phyloP scores from a whole-genome alignment of 2,888 invertebrate genomes.

The Parnassius glacialis region DNA sequence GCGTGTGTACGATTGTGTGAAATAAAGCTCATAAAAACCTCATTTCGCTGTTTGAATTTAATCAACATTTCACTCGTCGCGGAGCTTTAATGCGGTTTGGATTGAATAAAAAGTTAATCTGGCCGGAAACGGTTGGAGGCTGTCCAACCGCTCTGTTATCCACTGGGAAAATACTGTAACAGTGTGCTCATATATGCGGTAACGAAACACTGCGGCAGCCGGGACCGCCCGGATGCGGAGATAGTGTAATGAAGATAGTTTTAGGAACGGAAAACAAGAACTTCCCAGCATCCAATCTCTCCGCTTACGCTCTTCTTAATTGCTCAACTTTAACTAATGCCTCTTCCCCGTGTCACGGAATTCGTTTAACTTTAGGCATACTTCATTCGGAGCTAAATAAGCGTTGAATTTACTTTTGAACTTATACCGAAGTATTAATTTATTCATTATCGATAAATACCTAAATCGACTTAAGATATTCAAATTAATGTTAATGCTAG shows the following conservation, averaged over 20 bases:
- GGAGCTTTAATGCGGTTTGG: constrained; percentile 35
- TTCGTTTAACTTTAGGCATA: constrained; percentile 65
- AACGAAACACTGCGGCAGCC: constrained; percentile 35
- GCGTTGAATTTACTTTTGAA: constrained; percentile 22
- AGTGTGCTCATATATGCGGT: constrained; percentile 34
- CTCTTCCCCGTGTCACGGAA: constrained; percentile 59
- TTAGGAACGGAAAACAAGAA: constrained; percentile 70
- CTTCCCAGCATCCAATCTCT: constrained; percentile 69
- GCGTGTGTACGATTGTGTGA: constrained; percentile 61
- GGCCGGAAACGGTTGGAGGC: constrained; percentile 51
- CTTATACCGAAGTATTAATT: constrained; percentile 19
- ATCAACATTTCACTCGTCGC: constrained; percentile 28
- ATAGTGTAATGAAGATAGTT: constrained; percentile 75
- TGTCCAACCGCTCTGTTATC: constrained; percentile 58
- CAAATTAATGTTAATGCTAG: too few species aligned
- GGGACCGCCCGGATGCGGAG: constrained; percentile 48
- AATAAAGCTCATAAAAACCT: constrained; percentile 40
- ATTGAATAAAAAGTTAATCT: constrained; percentile 42
- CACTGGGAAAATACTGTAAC: constrained; percentile 26
- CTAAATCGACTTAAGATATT: constrained; percentile 1
- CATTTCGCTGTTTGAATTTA: constrained; percentile 27
- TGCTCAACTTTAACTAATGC: constrained; percentile 71
- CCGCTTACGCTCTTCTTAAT: constrained; percentile 72
- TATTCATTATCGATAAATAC: constrained; percentile 13
- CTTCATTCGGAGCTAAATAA: constrained; percentile 47